These are phyloP conservation scores for Micropoecilia bifurca DNA, from an alignment of 2,797 vertebrate species.

Conservation along the genomic window DNA sequence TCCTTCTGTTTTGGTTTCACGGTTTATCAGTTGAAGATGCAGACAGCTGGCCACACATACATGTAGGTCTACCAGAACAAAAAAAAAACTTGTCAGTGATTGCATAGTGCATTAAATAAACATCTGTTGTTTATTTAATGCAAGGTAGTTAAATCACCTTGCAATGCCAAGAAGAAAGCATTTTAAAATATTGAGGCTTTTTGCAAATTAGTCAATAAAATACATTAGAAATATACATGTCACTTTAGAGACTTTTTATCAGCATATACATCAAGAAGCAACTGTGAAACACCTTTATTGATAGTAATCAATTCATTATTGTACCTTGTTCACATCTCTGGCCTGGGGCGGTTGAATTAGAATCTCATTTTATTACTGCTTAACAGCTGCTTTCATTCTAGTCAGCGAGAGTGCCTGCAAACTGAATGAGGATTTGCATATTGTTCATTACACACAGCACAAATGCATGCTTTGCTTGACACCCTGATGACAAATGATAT, in stretches of 20 bases:
- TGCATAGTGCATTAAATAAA: constrained; percentile 15
- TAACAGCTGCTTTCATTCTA: constrained; percentile 51
- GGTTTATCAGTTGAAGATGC: constrained; percentile 49
- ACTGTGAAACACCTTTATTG: neutral
- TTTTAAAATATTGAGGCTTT: neutral
- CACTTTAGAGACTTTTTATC: neutral
- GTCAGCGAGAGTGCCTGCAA: constrained; percentile 45
- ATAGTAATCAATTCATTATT: constrained; percentile 8
- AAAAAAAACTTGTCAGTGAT: constrained; percentile 6
- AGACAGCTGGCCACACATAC: constrained; percentile 44
- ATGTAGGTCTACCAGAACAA: constrained; percentile 11
- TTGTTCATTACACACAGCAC: constrained; percentile 54
- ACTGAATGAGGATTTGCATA: constrained; percentile 52
- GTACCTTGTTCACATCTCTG: constrained; percentile 20
- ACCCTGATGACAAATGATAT: constrained; percentile 56
- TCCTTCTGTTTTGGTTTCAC: constrained; percentile 52
- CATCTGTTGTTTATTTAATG: neutral
- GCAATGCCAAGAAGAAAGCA: neutral
- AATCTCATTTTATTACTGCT: constrained; percentile 45
- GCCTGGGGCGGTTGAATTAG: neutral
- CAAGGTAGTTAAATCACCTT: constrained; percentile 11
- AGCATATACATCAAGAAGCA: neutral
- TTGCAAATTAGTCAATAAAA: neutral
- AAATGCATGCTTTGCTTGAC: constrained; percentile 55
- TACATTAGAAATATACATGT: neutral